Percentiles rank a stretch among this genome's conserved stretches.
These are phyloP conservation scores for Acrocephalus scirpaceus DNA, from an alignment of 2,797 vertebrate genomes.

Conservation along the genomic window DNA sequence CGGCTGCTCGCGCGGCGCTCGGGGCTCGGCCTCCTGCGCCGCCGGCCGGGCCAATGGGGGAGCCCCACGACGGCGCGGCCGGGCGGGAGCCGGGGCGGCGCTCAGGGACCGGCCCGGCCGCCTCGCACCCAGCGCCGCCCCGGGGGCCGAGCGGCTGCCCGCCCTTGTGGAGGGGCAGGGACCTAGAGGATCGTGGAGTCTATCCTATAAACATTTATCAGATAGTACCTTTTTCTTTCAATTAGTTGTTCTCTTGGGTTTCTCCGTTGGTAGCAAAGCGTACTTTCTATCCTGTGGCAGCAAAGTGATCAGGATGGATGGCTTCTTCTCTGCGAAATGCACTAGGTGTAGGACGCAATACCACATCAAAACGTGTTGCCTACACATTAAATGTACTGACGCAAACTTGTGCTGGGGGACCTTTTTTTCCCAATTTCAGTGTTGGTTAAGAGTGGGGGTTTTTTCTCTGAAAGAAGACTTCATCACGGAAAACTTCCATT, in stretches of 20 bases:
- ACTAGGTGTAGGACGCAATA: not conserved
- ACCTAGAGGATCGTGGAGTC: rapidly evolving
- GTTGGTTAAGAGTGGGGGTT: rapidly evolving
- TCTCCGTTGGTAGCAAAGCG: rapidly evolving
- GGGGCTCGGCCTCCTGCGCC: not conserved
- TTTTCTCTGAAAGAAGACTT: not conserved
- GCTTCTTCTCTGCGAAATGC: too few relatives aligned
- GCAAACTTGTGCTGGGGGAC: not conserved
- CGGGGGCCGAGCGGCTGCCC: rapidly evolving
- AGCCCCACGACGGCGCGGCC: constrained; percentile 39
- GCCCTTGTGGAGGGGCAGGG: rapidly evolving
- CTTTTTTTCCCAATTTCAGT: rapidly evolving
- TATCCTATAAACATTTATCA: rapidly evolving
- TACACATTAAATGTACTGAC: not conserved
- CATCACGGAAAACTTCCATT: not conserved
- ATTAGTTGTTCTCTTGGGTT: rapidly evolving
- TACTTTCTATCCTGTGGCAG: not conserved
- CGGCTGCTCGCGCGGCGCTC: not conserved
- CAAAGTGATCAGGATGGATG: too few relatives aligned
- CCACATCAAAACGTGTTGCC: rapidly evolving
- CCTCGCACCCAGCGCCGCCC: not conserved
- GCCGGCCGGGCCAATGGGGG: constrained; percentile 66
- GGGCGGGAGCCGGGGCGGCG: not conserved
- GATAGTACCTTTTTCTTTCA: rapidly evolving
- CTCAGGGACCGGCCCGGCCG: not conserved